Percentiles rank a stretch among this genome's conserved stretches.
phyloP scores from a whole-genome alignment of 2,113 vertebrate species.

The Corythoichthys intestinalis region DNA sequence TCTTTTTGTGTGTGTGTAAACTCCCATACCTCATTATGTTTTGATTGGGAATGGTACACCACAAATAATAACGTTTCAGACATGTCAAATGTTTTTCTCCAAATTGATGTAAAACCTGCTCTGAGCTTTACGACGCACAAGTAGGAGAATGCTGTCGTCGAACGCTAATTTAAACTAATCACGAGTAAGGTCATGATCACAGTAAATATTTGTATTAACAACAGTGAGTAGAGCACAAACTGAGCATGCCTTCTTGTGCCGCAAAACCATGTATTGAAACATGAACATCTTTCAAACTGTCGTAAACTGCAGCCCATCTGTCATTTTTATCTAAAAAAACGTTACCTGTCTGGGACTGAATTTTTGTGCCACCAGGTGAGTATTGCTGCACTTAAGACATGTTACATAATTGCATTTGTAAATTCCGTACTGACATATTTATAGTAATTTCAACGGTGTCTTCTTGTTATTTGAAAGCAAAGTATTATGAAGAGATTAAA shows the following conservation, averaged over 20 bases:
- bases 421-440: no score
- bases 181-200: background rate
- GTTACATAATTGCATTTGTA: background rate
- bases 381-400: background rate
- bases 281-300: background rate
- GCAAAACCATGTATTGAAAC: background rate
- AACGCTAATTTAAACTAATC: background rate
- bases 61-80: background rate
- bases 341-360: background rate
- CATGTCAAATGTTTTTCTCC: background rate
- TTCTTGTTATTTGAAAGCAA: no score
- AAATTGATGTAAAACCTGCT: background rate
- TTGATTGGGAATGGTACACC: background rate
- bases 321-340: background rate
- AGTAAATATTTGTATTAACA: background rate
- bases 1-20: background rate
- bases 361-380: background rate
- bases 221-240: background rate
- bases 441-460: no score
- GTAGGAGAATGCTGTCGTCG: background rate
- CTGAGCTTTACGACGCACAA: no score
- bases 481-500: no score
- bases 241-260: background rate
- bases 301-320: background rate
- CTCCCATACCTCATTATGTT: background rate